A percentile compares a stretch with the other conserved stretches of the same genome.
Conservation (phyloP, 2,888 invertebrate species). For the Labia minor region DNA sequence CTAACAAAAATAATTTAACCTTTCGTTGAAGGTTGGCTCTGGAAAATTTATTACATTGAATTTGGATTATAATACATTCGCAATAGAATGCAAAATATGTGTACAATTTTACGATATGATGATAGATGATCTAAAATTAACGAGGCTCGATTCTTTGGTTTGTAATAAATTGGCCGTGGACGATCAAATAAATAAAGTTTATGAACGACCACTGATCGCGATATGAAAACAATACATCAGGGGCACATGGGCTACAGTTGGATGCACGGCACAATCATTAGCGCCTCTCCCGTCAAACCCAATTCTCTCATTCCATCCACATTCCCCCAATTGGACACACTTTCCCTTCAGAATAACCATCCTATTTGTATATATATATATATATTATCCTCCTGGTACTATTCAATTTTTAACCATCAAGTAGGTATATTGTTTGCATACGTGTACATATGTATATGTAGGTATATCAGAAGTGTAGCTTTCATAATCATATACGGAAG, state of each 20-base stretch:
- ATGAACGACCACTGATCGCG: not conserved
- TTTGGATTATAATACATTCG: not conserved
- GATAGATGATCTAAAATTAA: constrained; percentile 7
- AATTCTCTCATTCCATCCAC: too few relatives aligned
- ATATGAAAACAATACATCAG: constrained; percentile 13
- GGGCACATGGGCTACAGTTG: not conserved
- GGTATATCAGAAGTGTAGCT: too few relatives aligned
- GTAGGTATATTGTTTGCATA: too few relatives aligned
- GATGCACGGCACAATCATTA: not conserved
- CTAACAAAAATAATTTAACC: not conserved
- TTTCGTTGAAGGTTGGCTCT: not conserved
- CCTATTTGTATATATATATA: too few relatives aligned
- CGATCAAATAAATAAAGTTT: constrained; percentile 13
- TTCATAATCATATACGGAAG: too few relatives aligned
- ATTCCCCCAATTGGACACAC: too few relatives aligned
- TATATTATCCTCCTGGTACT: too few relatives aligned
- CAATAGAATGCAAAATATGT: constrained; percentile 6
- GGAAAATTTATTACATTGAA: constrained; percentile 8
- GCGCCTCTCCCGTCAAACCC: too few relatives aligned
- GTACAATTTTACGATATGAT: constrained; percentile 7
- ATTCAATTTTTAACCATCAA: too few relatives aligned
- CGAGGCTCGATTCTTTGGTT: constrained; percentile 13
- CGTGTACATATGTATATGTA: too few relatives aligned
- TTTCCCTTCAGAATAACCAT: too few relatives aligned
- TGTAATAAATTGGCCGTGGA: constrained; percentile 1